Conservation (phyloP, 2,797 vertebrate genomes). For the Lepus oiostolus region DNA sequence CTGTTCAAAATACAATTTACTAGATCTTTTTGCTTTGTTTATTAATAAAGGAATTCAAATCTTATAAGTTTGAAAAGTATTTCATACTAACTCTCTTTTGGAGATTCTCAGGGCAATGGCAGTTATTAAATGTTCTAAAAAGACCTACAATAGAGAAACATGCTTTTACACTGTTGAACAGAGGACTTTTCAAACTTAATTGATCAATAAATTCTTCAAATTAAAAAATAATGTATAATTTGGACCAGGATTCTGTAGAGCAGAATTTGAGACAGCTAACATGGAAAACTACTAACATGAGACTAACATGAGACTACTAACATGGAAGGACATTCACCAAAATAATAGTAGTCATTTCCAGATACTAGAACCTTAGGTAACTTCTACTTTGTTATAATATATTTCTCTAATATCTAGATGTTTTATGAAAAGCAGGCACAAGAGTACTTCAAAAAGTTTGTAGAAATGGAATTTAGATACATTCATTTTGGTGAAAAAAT, state of each 20-base stretch:
- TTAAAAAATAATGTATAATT: conserved; percentile 24
- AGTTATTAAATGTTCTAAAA: neutral
- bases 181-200: conserved; percentile 13
- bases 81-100: neutral
- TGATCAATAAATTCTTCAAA: conserved; percentile 17
- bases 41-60: neutral
- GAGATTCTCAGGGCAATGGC: neutral
- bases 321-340: neutral
- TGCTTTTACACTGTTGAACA: neutral
- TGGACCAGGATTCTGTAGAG: neutral
- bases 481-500: too few species aligned
- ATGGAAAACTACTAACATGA: neutral
- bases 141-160: neutral
- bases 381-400: neutral
- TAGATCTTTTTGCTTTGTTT: conserved; percentile 26
- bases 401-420: neutral
- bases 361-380: neutral
- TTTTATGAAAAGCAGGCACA: neutral
- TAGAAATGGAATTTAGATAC: too few species aligned
- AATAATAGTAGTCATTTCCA: neutral
- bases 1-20: neutral
- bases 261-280: neutral
- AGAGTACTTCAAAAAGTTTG: neutral
- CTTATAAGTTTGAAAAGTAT: neutral
- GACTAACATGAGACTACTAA: too few species aligned